Percentiles rank a stretch among this genome's conserved stretches.
Conservation (phyloP, 2,888 invertebrate genomes). For the Bombyx huttoni region DNA sequence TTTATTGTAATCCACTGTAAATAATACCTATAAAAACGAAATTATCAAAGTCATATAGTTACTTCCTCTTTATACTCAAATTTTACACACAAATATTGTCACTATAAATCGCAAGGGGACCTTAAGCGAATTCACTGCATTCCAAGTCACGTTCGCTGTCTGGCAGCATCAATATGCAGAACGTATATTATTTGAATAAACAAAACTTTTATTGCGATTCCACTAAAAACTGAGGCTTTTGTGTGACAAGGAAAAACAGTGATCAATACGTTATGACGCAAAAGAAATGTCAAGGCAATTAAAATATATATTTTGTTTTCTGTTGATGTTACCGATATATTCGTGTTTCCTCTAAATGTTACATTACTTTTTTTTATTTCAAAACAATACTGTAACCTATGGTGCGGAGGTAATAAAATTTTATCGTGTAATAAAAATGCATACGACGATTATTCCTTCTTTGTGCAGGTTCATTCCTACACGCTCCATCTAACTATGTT, state of each 20-base stretch:
- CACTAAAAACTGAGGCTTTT: neutral
- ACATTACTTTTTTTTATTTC: too few relatives aligned
- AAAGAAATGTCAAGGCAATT: too few relatives aligned
- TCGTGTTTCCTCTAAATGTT: too few relatives aligned
- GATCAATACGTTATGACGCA: neutral
- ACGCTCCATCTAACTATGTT: too few relatives aligned
- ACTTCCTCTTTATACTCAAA: neutral
- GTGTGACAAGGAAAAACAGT: neutral
- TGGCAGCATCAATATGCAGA: constrained; percentile 1
- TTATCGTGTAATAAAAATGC: too few relatives aligned
- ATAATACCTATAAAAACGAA: neutral
- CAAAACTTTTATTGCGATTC: neutral
- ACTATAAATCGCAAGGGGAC: neutral
- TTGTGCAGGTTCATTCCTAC: too few relatives aligned
- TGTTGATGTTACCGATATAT: too few relatives aligned
- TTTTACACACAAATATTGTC: neutral
- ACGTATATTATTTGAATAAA: neutral
- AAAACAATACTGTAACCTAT: too few relatives aligned
- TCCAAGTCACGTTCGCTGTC: neutral
- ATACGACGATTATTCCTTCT: too few relatives aligned
- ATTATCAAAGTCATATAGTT: neutral
- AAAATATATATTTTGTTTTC: too few relatives aligned
- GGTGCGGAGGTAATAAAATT: too few relatives aligned
- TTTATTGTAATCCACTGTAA: too few relatives aligned
- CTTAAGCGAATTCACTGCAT: neutral